Evolutionary conservation across 2,888 invertebrate genomes (phyloP).

Genomic region (Branchipolynoe longqiensis): DNA sequence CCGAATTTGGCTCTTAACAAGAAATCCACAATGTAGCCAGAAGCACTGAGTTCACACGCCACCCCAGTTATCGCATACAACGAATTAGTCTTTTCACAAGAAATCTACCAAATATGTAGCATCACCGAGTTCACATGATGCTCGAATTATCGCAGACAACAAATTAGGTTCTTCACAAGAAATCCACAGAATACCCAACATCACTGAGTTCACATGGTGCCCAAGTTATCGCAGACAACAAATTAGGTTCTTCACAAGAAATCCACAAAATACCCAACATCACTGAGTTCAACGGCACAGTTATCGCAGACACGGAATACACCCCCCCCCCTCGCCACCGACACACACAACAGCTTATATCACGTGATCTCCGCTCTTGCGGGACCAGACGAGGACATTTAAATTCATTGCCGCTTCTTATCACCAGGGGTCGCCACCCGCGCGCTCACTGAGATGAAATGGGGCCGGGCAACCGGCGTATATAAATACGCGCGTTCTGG

Average conservation of each 20-base stretch:
- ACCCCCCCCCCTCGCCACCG: neutral
- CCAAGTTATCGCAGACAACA: too few relatives aligned
- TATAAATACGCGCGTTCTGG: constrained; percentile 32
- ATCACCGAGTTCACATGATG: too few relatives aligned
- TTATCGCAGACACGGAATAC: too few relatives aligned
- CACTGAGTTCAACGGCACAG: too few relatives aligned
- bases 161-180: constrained; percentile 42
- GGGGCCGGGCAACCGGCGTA: neutral
- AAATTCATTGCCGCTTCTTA: constrained; percentile 39
- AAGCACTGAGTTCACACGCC: too few relatives aligned
- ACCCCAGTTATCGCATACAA: too few relatives aligned
- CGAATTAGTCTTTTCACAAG: too few relatives aligned
- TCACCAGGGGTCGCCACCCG: constrained; percentile 7
- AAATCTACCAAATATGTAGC: too few relatives aligned
- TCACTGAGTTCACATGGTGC: too few relatives aligned
- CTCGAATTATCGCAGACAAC: too few relatives aligned
- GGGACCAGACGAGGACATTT: neutral
- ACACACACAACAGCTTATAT: constrained; percentile 6
- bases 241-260: constrained; percentile 39
- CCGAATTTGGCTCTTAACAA: too few relatives aligned
- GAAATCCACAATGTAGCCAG: too few relatives aligned
- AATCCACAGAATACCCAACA: constrained; percentile 31
- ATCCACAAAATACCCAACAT: constrained; percentile 37
- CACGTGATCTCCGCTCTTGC: neutral
- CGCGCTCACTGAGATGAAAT: neutral